Base-by-base conservation (phyloP, 2,888 invertebrate genomes). In the Trissonchulus latispiculum region DNA sequence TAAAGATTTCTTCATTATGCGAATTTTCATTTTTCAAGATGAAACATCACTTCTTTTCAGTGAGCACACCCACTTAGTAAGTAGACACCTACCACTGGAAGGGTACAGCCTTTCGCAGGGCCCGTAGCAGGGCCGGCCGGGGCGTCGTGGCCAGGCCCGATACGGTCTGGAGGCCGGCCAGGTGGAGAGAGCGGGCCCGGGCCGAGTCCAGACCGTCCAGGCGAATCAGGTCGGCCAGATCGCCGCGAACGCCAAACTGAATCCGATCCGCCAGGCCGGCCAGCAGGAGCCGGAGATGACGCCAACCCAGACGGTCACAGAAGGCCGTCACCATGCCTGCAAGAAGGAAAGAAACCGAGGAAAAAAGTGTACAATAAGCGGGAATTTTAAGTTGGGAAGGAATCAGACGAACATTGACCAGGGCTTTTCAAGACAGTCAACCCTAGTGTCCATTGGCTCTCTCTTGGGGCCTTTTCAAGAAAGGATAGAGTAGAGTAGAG, bases 261-360 rank as follows among this genome's bases (percentile, higher is more conserved):
- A 99, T 87, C 28, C 97, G 89, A 80, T 91, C 90, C 85, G 96
- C 94, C 84, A 99, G 96, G 84, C 95, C 93, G 0, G 90, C 89
- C 62, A 99, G 88, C 61, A 99, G 86, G 77, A 93, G 86, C 83
- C 95, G 91, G 80, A 99, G 87, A 82, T 90, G 92, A 77, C 88
- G 88, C 96, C 97, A 99, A 33, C 95, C 93, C 18, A 99, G 85
- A 72, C 93, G 90, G 76, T 88, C 89, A 84, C 95, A 94, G 85
- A 99, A 97, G n/a, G 92, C 89, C 1, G 95, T 93, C 0, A 97
- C 92, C 91, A 96, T 96, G 73, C 95, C 95, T 91, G 77, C 78
- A 80, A 71, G n/a, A n/a, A n/a, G n/a, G n/a, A n/a, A n/a, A n/a
- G n/a, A n/a, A n/a, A n/a, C n/a, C n/a, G n/a, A n/a, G n/a, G n/a